Evolutionary conservation across 2,113 vertebrate species (phyloP), one percentile per base, ranked within the genome.

Genomic region (Paedocypris sp.): DNA sequence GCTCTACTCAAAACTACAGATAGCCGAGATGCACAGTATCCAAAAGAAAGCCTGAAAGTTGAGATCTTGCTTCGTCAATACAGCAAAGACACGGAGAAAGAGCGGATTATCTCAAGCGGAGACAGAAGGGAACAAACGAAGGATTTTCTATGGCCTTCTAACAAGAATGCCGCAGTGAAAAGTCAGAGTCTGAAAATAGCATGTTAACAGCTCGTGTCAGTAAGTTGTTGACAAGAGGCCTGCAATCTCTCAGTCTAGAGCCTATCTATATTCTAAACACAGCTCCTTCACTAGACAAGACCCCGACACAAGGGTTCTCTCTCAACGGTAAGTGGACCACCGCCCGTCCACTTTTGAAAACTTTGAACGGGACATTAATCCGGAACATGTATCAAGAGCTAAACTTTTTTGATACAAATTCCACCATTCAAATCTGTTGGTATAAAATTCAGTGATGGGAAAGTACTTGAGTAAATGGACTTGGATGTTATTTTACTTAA

Each of bases 171-270:
- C 72, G 76, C 70, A 75, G 71, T 77, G 78, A 78, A 77, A 56
- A 75, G 77, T 76, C 75, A 76, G 45, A 74, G 77, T 81, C 86
- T 87, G 86, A 87, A 71, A 85, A 78, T 65, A 90, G 86, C 88
- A 90, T 82, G 86, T 85, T 88, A 89, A 88, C 88, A 86, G 86
- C 80, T 82, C 66, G 43, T 80, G 76, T 78, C 86, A 89, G 90
- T 88, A 88, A 82, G 74, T 79, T 77, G 69, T 59, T 81, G 88
- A 82, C 82, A 83, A 87, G 82, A 86, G 82, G 66, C 75, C 77
- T 74, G 47, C 73, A 77, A 83, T 81, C 78, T 75, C 58, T 66
- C 15, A 64, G 67, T 71, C 72, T 77, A 66, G 66, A 15, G n/a
- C 23, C 47, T 82, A 79, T 82, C 80, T 73, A 72, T 72, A 71